Percentiles rank a stretch among this genome's conserved stretches.
Evolutionary conservation across 2,113 vertebrate species (phyloP).

Genomic region (Microtus oregoni): DNA sequence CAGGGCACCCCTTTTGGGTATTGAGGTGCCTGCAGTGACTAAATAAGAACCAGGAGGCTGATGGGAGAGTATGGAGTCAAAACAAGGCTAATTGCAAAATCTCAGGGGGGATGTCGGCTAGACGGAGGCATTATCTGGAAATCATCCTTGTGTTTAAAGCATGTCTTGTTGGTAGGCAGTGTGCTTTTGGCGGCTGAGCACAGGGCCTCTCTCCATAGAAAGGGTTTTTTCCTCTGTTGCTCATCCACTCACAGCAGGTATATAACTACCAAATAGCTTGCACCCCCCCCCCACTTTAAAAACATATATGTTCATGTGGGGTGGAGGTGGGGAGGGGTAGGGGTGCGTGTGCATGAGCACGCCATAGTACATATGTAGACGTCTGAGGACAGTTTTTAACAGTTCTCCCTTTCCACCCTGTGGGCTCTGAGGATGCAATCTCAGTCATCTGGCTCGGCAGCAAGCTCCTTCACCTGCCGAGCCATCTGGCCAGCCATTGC

Average conservation of each 20-base stretch:
- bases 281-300: not conserved
- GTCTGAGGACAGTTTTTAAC: not conserved
- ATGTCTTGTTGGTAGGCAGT: not conserved
- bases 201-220: not conserved
- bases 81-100: constrained; percentile 68
- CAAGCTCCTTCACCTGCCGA: not conserved
- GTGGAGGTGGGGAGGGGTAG: not conserved
- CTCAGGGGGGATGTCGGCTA: not conserved
- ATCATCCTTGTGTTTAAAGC: not conserved
- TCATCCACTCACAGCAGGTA: not conserved
- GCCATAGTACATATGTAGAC: not conserved
- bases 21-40: constrained; percentile 15
- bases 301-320: not conserved
- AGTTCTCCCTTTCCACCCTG: not conserved
- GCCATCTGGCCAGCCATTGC: not conserved
- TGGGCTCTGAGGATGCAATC: not conserved
- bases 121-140: not conserved
- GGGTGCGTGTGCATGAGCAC: not conserved
- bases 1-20: constrained; percentile 11
- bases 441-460: not conserved
- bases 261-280: not conserved
- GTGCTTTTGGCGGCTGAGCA: not conserved
- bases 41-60: constrained; percentile 20
- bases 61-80: constrained; percentile 30
- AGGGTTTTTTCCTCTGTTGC: not conserved